A percentile compares a stretch with the other conserved stretches of the same genome.
These are phyloP conservation scores for Centroberyx gerrardi DNA, from an alignment of 2,797 vertebrate genomes.

Conservation along the genomic window DNA sequence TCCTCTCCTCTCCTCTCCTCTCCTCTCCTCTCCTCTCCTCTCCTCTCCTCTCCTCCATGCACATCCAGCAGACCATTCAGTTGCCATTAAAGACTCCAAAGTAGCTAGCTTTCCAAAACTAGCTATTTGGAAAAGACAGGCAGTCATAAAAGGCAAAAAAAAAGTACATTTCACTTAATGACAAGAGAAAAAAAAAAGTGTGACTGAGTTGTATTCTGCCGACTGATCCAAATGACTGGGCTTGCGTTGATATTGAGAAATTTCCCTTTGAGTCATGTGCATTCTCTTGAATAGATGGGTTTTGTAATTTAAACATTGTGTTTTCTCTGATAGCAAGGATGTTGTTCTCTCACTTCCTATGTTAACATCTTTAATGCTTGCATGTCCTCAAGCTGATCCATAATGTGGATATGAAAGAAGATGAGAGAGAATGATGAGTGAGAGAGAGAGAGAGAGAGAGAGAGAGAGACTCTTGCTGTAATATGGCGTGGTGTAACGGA, in stretches of 20 bases:
- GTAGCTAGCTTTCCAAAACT: constrained; percentile 45
- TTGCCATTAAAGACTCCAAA: constrained; percentile 68
- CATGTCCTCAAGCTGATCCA: constrained; percentile 43
- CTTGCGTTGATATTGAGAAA: constrained; percentile 25
- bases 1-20: constrained; percentile 55
- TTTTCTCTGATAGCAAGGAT: constrained; percentile 43
- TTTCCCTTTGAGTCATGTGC: constrained; percentile 13
- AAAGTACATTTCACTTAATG: constrained; percentile 61
- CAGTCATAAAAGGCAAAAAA: constrained; percentile 31
- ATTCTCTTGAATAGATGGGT: constrained; percentile 9
- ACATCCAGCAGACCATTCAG: constrained; percentile 68
- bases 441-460: constrained; percentile 32
- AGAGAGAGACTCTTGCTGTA: constrained; percentile 44
- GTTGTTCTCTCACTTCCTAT: constrained; percentile 42
- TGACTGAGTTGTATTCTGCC: background rate
- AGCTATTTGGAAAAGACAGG: constrained; percentile 45
- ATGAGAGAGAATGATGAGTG: constrained; percentile 14
- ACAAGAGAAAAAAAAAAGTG: constrained; percentile 36
- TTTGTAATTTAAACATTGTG: constrained; percentile 40
- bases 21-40: too few species aligned
- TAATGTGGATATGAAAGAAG: constrained; percentile 32
- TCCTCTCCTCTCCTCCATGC: constrained; percentile 47
- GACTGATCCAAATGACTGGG: constrained; percentile 17
- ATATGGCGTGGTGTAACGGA: constrained; percentile 65
- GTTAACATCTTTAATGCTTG: constrained; percentile 57